Evolutionary conservation across 2,113 vertebrate genomes (phyloP).

Genomic region (Anoplopoma fimbria): DNA sequence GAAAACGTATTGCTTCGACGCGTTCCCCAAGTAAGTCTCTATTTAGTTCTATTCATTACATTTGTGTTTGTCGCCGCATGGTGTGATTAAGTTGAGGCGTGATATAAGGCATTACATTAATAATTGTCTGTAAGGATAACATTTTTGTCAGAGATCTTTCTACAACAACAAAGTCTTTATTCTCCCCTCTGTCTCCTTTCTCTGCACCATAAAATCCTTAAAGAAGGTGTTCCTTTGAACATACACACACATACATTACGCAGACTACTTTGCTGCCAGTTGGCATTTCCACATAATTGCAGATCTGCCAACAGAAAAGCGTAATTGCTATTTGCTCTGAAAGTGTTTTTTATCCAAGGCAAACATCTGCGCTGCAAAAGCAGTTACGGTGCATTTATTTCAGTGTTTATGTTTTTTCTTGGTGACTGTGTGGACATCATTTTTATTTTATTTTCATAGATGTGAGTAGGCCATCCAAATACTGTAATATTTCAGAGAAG

Average conservation of each 20-base stretch:
- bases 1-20: constrained; percentile 98
- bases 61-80: background rate
- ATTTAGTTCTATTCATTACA: background rate
- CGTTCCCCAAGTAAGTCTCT: constrained; percentile 93
- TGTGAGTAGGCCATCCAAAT: background rate
- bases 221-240: constrained; percentile 34
- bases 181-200: background rate
- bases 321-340: constrained; percentile 41
- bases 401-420: background rate
- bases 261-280: constrained; percentile 26
- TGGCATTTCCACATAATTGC: constrained; percentile 52
- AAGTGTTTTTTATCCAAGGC: constrained; percentile 27
- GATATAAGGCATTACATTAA: background rate
- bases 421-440: background rate
- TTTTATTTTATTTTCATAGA: constrained; percentile 8
- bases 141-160: background rate
- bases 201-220: constrained; percentile 1
- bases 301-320: constrained; percentile 31
- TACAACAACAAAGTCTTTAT: background rate
- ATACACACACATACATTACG: constrained; percentile 6
- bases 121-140: background rate
- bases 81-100: background rate
- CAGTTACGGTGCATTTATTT: background rate
- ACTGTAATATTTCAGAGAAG: background rate
- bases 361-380: constrained; percentile 27